Percentiles rank a stretch among this genome's conserved stretches.
Conservation (phyloP, 2,797 vertebrate genomes). For the Carapus acus region DNA sequence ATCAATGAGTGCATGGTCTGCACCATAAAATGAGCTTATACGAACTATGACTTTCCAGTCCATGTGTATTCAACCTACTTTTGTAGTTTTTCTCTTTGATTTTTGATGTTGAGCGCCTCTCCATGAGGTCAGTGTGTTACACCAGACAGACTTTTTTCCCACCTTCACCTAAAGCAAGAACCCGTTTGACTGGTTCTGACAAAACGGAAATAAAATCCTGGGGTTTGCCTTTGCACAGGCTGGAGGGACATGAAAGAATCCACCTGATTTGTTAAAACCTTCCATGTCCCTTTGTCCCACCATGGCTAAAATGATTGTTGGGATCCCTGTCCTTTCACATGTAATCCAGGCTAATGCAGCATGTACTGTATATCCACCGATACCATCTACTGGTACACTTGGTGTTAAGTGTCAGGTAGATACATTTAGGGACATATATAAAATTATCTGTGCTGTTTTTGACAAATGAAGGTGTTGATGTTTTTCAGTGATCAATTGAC, state of each 20-base stretch:
- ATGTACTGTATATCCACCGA: no score
- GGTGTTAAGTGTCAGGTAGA: no score
- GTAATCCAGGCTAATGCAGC: no score
- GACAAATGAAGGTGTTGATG: no score
- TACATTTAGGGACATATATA: no score
- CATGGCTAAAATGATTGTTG: background rate
- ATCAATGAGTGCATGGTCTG: no score
- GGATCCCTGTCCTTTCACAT: no score
- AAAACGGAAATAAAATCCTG: slow-evolving; percentile 73
- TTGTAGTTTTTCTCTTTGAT: slow-evolving; percentile 29
- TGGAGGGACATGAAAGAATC: slow-evolving; percentile 29
- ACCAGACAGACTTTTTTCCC: slow-evolving; percentile 51
- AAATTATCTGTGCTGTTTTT: no score
- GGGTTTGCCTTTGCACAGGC: slow-evolving; percentile 56
- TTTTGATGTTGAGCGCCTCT: slow-evolving; percentile 52
- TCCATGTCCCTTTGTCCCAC: background rate
- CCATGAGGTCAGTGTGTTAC: slow-evolving; percentile 55
- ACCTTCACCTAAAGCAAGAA: slow-evolving; percentile 61
- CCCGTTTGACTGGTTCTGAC: slow-evolving; percentile 74
- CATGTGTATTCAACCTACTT: slow-evolving; percentile 24
- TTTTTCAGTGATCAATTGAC: no score
- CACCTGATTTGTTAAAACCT: slow-evolving; percentile 15
- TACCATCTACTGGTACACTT: no score
- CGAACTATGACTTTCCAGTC: slow-evolving; percentile 10
- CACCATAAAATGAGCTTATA: no score